phyloP scores from a whole-genome alignment of 2,888 invertebrate species.

The Lasioglossum lativentre region DNA sequence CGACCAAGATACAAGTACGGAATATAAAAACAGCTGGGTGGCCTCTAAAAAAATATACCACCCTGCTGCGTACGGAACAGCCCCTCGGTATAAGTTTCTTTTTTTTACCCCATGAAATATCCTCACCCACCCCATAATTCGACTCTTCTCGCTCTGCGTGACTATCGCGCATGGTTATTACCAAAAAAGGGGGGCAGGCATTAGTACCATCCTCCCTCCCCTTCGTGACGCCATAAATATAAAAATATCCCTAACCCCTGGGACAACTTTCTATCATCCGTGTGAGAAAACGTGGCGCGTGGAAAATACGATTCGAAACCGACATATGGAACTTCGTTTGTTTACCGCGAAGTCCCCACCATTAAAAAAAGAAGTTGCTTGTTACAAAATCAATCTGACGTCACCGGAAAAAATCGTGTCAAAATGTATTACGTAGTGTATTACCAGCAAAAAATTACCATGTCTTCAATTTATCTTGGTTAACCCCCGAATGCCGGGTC shows the following conservation, averaged over 20 bases:
- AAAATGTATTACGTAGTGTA: neutral
- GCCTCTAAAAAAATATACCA: conserved; percentile 24
- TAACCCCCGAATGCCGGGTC: no score
- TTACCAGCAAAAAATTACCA: no score
- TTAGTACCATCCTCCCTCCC: conserved; percentile 74
- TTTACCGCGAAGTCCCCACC: conserved; percentile 13
- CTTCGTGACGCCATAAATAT: conserved; percentile 75
- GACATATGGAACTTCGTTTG: conserved; percentile 75
- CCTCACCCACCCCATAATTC: conserved; percentile 68
- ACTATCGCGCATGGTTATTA: conserved; percentile 77
- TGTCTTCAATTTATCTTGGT: neutral
- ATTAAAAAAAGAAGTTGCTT: neutral
- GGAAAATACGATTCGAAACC: conserved; percentile 79
- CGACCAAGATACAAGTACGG: no score
- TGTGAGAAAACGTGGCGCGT: conserved; percentile 63
- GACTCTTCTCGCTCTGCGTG: conserved; percentile 69
- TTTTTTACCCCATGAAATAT: conserved; percentile 68
- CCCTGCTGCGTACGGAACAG: conserved; percentile 20
- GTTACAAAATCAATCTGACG: no score
- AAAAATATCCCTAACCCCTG: conserved; percentile 75
- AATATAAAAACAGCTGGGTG: neutral
- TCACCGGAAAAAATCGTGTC: neutral
- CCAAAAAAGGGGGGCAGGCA: conserved; percentile 76
- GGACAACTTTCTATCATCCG: conserved; percentile 63
- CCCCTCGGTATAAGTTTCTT: conserved; percentile 57